Evolutionary conservation across 2,888 invertebrate species (phyloP).

Genomic region (Calameuta pallipes): DNA sequence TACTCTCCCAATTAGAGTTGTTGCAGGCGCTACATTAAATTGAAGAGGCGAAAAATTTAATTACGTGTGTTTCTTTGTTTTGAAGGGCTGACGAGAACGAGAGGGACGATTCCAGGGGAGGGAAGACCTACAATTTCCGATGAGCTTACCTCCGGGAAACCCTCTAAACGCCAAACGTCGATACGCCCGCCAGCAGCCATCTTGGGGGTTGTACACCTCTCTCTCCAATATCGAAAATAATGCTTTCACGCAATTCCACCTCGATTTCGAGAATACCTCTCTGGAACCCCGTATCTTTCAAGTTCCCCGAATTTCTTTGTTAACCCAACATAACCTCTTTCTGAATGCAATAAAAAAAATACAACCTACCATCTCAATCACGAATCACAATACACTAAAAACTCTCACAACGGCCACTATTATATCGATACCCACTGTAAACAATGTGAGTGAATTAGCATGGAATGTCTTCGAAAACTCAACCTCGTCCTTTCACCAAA

Average conservation of each 20-base stretch:
- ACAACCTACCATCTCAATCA: background rate
- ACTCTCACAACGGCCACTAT: background rate
- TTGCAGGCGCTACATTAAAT: slow-evolving; percentile 40
- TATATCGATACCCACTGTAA: no score
- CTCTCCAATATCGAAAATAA: slow-evolving; percentile 48
- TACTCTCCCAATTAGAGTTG: background rate
- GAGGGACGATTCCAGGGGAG: slow-evolving; percentile 60
- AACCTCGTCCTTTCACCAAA: background rate
- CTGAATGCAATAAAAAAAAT: background rate
- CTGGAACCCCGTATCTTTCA: background rate
- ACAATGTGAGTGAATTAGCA: background rate
- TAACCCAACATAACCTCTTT: background rate
- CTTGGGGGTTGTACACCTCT: slow-evolving; percentile 59
- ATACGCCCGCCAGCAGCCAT: slow-evolving; percentile 62
- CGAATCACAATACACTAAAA: background rate
- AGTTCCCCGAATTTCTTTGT: background rate
- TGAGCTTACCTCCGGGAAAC: slow-evolving; percentile 66
- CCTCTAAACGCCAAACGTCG: slow-evolving; percentile 65
- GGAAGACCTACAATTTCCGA: slow-evolving; percentile 65
- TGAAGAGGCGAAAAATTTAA: slow-evolving; percentile 54
- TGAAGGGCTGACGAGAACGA: slow-evolving; percentile 40
- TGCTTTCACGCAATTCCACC: slow-evolving; percentile 51
- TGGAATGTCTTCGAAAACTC: background rate
- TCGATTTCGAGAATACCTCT: slow-evolving; percentile 21
- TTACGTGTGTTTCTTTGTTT: slow-evolving; percentile 63